Evolutionary conservation across 2,888 invertebrate species (phyloP), one percentile per base, ranked within the genome.

Genomic region (Eristalinus sepulchralis): DNA sequence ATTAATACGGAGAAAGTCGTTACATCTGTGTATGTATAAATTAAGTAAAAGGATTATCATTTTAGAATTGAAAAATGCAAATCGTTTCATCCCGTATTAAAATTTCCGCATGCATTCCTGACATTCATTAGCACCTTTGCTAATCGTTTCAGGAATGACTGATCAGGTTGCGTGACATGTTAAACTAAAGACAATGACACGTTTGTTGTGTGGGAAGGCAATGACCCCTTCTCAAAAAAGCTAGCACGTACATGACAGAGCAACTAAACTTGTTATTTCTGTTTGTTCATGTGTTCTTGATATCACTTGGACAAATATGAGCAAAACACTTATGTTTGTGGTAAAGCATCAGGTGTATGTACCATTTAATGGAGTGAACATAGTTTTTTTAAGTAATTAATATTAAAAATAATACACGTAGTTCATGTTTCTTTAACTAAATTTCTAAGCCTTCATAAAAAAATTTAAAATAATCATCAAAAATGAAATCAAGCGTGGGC

Each of bases 111-210:
- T 63, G 55, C 73, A 39, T 39, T 63, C 55, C 55, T 55, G 34
- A 33, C 47, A 73, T 73, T 73, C 36, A 68, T 79, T 72, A 79
- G 72, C 79, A 79, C 66, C 34, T 60, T 72, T n/a, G 53, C 57
- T 36, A 57, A 17, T 72, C 10, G 64, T 66, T 27, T 10, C 22
- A 72, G 66, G 55, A 79, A 53, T 71, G 68, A 77, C 63, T 63
- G 59, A 71, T 64, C 53, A 22, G 63, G 53, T 53, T 47, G 47
- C 6, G 66, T 67, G 39, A 63, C 57, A 39, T 64, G 62, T 80
- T 70, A 34, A 73, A 68, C 33, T 73, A 36, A 66, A 73, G 36
- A 53, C 67, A 62, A 60, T 67, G 72, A 36, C 53, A 66, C 34
- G 34, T 24, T 27, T 47, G 24, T 27, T 47, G 24, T 59, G 36